These are phyloP conservation scores for Conus canariensis DNA, from an alignment of 2,888 invertebrate genomes.

Conservation along the genomic window DNA sequence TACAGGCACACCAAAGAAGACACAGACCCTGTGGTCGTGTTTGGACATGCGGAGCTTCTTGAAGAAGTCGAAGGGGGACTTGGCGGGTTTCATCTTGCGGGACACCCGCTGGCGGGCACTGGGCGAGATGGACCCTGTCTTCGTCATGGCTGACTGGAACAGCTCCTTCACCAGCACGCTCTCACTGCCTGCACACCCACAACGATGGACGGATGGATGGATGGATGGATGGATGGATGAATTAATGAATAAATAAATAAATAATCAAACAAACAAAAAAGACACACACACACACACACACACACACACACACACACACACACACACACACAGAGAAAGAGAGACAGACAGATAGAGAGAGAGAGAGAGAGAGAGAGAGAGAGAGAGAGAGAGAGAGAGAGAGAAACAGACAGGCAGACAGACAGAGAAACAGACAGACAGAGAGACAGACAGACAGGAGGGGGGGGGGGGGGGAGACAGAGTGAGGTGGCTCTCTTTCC, in stretches of 20 bases:
- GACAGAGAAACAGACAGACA: neutral
- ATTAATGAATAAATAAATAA: no score
- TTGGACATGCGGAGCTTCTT: slow-evolving; percentile 60
- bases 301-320: no score
- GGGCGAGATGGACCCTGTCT: slow-evolving; percentile 69
- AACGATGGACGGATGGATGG: neutral
- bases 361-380: neutral
- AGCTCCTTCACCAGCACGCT: slow-evolving; percentile 67
- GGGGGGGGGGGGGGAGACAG: no score
- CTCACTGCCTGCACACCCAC: slow-evolving; percentile 60
- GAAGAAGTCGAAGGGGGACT: slow-evolving; percentile 68
- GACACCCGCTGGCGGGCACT: slow-evolving; percentile 60
- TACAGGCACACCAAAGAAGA: neutral
- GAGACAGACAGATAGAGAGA: neutral
- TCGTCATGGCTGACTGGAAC: slow-evolving; percentile 66
- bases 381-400: neutral
- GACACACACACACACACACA: no score
- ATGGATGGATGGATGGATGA: no score
- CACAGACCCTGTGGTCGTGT: slow-evolving; percentile 51
- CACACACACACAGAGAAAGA: neutral
- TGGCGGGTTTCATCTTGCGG: slow-evolving; percentile 40
- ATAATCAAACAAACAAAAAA: neutral
- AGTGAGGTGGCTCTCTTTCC: no score
- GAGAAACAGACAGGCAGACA: neutral
- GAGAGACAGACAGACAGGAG: neutral